Evolutionary conservation across 2,797 vertebrate species (phyloP).

Genomic region (Allobates femoralis): DNA sequence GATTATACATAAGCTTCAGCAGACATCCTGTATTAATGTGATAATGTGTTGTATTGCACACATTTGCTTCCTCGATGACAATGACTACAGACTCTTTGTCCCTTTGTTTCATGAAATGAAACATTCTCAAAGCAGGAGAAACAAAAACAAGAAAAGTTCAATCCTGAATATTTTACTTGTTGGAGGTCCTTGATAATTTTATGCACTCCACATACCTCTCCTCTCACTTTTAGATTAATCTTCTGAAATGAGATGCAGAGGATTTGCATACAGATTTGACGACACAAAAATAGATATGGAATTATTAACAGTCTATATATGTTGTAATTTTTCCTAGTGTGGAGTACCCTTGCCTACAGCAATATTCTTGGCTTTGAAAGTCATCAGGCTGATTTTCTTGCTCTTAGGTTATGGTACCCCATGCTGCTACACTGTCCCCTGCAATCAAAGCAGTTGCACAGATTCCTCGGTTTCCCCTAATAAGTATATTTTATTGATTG

Average conservation of each 20-base stretch:
- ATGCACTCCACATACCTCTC: constrained; percentile 76
- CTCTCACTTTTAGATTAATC: constrained; percentile 80
- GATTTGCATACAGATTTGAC: constrained; percentile 89
- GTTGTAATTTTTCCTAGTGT: constrained; percentile 83
- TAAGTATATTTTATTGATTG: constrained; percentile 83
- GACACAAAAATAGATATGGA: constrained; percentile 85
- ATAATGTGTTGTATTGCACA: neutral
- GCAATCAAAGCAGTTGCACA: constrained; percentile 82
- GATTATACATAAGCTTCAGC: neutral
- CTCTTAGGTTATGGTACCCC: constrained; percentile 83
- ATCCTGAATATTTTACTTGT: constrained; percentile 48
- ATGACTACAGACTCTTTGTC: neutral
- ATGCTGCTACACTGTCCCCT: constrained; percentile 83
- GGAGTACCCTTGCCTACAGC: constrained; percentile 85
- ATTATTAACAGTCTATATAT: constrained; percentile 86
- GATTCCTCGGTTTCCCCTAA: constrained; percentile 79
- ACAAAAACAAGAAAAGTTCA: neutral
- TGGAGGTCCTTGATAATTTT: constrained; percentile 73
- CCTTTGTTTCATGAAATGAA: neutral
- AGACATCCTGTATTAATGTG: neutral
- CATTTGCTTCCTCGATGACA: neutral
- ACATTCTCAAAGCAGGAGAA: constrained; percentile 25
- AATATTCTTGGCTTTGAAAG: constrained; percentile 83
- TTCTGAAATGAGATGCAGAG: constrained; percentile 83
- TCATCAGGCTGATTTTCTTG: constrained; percentile 87